phyloP scores from a whole-genome alignment of 1,140 invertebrate genomes.

The Camponotus floridanus region DNA sequence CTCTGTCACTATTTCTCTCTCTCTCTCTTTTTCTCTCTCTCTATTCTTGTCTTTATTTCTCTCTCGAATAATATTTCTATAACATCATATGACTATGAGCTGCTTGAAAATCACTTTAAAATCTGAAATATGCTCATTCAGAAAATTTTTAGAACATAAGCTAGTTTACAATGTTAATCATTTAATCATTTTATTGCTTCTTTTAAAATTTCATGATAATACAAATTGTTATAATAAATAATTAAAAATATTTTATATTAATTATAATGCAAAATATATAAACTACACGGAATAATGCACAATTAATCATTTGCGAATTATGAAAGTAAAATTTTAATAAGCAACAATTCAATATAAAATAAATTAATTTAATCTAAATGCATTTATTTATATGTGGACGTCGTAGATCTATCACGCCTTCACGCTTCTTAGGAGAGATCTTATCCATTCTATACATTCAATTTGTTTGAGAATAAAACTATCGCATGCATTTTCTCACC shows the following conservation, averaged over 20 bases:
- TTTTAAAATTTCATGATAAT: not conserved
- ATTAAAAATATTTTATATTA: too few relatives aligned
- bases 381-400: not conserved
- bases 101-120: not conserved
- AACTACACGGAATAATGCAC: not conserved
- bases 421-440: not conserved
- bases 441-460: slow-evolving; percentile 15
- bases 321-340: slow-evolving; percentile 5
- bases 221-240: too few relatives aligned
- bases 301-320: slow-evolving; percentile 6
- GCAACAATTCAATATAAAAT: not conserved
- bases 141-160: not conserved
- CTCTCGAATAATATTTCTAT: not conserved
- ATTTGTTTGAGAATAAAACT: slow-evolving; percentile 21
- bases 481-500: slow-evolving; percentile 2
- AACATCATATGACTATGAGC: not conserved
- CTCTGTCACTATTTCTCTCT: too few relatives aligned
- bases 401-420: not conserved
- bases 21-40: too few relatives aligned
- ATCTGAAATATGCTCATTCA: not conserved
- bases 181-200: not conserved
- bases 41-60: too few relatives aligned
- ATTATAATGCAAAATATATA: not conserved
- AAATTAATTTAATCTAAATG: slow-evolving; percentile 19
- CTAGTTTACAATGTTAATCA: not conserved